These are phyloP conservation scores for Zaprionus kolodkinae DNA, from an alignment of 1,140 invertebrate genomes.

Conservation along the genomic window DNA sequence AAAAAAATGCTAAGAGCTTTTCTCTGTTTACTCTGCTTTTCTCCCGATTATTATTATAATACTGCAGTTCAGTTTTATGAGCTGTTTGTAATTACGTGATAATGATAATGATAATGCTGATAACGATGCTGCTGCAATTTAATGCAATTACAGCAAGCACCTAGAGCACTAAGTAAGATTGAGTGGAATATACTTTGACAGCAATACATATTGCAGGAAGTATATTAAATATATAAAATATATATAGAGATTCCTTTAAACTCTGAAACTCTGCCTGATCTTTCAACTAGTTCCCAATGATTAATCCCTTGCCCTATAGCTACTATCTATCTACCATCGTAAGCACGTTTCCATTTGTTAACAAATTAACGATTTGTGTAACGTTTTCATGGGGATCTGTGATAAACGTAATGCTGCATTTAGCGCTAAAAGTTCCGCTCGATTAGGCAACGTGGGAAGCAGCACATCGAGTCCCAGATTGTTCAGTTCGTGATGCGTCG, in stretches of 20 bases:
- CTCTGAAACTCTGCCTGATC: no score
- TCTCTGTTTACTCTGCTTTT: background rate
- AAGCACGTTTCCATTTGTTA: background rate
- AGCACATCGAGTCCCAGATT: background rate
- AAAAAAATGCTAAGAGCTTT: background rate
- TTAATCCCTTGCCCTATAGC: background rate
- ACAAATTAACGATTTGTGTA: slow-evolving; percentile 2
- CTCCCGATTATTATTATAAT: background rate
- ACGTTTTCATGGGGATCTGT: slow-evolving; percentile 1
- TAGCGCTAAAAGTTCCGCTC: slow-evolving; percentile 31
- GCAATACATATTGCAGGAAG: background rate
- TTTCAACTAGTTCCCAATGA: no score
- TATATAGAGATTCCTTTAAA: no score
- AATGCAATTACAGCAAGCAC: no score
- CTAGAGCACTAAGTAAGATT: background rate
- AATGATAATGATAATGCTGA: no score
- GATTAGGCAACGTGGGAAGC: slow-evolving; percentile 45
- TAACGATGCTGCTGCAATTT: background rate
- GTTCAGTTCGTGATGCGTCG: background rate
- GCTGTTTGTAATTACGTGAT: background rate
- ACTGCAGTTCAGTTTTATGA: background rate
- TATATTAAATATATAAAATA: background rate
- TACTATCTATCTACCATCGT: background rate
- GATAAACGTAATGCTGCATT: slow-evolving; percentile 25
- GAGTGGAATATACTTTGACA: background rate